Evolutionary conservation across 23 tunicate genomes (phyloP).

Genomic region (Ascidia mentula): DNA sequence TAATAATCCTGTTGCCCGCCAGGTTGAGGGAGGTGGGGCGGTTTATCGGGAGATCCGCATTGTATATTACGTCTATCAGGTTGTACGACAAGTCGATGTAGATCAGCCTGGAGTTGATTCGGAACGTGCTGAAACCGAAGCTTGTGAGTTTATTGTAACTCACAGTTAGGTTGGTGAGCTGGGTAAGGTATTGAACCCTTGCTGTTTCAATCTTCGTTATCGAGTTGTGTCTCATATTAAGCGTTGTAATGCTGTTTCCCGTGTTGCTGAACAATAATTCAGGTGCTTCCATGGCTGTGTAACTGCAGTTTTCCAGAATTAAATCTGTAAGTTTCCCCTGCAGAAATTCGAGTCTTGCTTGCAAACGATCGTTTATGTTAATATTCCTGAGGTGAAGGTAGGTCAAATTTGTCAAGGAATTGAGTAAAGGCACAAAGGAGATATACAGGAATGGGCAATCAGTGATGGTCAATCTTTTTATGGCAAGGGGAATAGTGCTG

Average conservation of each 20-base stretch:
- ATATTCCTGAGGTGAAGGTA: not conserved
- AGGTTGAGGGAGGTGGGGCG: not conserved
- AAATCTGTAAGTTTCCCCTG: not conserved
- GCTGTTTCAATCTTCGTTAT: not conserved
- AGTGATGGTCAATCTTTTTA: not conserved
- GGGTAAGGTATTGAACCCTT: not conserved
- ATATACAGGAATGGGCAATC: not conserved
- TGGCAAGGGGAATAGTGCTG: not conserved
- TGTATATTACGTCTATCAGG: not conserved
- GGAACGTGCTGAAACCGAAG: not conserved
- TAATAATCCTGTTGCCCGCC: not conserved
- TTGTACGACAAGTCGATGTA: not conserved
- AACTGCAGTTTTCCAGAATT: not conserved
- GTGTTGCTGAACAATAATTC: not conserved
- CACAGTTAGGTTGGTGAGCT: not conserved
- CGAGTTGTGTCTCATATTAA: not conserved
- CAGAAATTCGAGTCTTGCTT: not conserved
- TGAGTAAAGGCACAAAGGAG: too few relatives aligned
- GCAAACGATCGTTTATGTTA: not conserved
- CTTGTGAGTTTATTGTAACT: not conserved
- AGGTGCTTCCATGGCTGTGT: not conserved
- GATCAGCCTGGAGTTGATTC: not conserved
- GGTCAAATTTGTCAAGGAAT: not conserved
- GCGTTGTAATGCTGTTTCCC: not conserved
- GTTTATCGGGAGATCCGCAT: not conserved